phyloP scores from a whole-genome alignment of 2,888 invertebrate species.

The Drosophila demipolita region DNA sequence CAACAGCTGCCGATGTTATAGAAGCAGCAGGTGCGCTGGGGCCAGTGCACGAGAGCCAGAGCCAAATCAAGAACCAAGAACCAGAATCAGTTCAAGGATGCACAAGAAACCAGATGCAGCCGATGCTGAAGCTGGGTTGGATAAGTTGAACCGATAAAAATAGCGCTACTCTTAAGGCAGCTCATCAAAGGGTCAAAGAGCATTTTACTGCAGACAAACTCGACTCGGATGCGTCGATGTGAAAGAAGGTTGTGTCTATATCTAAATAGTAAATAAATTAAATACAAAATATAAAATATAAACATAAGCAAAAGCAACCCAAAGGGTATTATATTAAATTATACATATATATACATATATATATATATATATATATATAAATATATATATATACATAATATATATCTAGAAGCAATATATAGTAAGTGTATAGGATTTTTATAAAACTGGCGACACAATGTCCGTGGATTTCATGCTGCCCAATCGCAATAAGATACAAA shows the following conservation, averaged over 20 bases:
- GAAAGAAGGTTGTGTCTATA: constrained; percentile 80
- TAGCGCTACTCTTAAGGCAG: constrained; percentile 78
- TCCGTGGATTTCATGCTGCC: constrained; percentile 81
- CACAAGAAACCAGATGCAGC: constrained; percentile 31
- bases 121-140: constrained; percentile 1
- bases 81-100: constrained; percentile 53
- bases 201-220: constrained; percentile 68
- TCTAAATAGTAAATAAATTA: constrained; percentile 76
- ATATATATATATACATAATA: neutral
- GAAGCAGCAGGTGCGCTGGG: constrained; percentile 18
- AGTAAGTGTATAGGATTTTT: constrained; percentile 2
- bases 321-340: constrained; percentile 32
- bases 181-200: constrained; percentile 76
- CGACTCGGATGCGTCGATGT: constrained; percentile 66
- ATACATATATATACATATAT: constrained; percentile 2
- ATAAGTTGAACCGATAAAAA: constrained; percentile 32
- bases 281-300: constrained; percentile 32
- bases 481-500: constrained; percentile 77
- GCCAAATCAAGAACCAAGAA: constrained; percentile 21
- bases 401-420: constrained; percentile 4
- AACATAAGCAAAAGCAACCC: constrained; percentile 26
- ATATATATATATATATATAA: neutral
- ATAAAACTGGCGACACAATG: constrained; percentile 66
- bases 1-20: constrained; percentile 56
- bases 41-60: constrained; percentile 29